Evolutionary conservation across 2,797 vertebrate genomes (phyloP).

Genomic region (Notoglanidium macrostoma): DNA sequence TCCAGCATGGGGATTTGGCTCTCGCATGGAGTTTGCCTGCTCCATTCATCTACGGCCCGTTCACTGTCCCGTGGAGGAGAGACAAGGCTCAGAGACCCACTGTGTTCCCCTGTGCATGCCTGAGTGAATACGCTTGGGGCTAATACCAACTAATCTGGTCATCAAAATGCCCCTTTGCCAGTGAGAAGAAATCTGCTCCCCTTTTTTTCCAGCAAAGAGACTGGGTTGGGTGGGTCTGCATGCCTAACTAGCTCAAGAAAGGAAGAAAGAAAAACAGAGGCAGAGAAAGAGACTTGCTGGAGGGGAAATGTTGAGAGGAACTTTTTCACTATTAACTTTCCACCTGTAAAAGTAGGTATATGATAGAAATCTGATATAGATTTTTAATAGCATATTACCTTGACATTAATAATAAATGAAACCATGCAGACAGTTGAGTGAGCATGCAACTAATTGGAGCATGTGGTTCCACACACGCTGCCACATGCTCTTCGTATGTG

Average conservation of each 20-base stretch:
- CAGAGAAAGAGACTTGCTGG: not conserved
- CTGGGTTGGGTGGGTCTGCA: conserved; percentile 47
- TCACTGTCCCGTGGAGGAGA: conserved; percentile 52
- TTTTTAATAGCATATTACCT: not conserved
- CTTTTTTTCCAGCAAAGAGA: conserved; percentile 52
- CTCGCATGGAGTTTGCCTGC: conserved; percentile 44
- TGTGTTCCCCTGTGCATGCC: conserved; percentile 65
- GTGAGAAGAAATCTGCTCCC: conserved; percentile 60
- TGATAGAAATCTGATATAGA: not conserved
- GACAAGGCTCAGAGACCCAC: conserved; percentile 65
- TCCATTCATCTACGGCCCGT: conserved; percentile 49
- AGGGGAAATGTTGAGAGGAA: not conserved
- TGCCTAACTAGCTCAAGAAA: conserved; percentile 48
- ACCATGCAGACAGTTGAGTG: not conserved
- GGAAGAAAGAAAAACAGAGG: conserved; percentile 21
- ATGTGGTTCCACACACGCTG: conserved; percentile 18
- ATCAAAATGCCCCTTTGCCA: conserved; percentile 65
- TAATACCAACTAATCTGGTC: conserved; percentile 74
- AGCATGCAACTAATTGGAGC: conserved; percentile 18
- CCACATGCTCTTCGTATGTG: conserved; percentile 39
- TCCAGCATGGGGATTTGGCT: conserved; percentile 61
- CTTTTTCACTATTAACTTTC: not conserved
- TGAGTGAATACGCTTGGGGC: conserved; percentile 67
- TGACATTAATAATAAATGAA: not conserved
- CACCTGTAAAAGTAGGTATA: not conserved